A percentile compares a stretch with the other conserved stretches of the same genome.
Evolutionary conservation across 2,797 vertebrate genomes (phyloP).

Genomic region (Trachops cirrhosus): DNA sequence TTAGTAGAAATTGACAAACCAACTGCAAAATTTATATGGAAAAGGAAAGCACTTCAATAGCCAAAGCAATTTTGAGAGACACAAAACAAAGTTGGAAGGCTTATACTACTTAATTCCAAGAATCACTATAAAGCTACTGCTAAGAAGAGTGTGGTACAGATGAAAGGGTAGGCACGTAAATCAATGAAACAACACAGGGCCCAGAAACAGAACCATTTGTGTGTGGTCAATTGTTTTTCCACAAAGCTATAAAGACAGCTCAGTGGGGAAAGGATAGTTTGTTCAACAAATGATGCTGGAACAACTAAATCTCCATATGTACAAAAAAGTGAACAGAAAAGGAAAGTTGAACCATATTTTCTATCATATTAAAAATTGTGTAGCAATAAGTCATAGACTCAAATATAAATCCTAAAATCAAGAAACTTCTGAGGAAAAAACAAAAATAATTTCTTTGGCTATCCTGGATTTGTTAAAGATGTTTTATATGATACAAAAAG

Average conservation of each 20-base stretch:
- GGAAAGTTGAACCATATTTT: not conserved
- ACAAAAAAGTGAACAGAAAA: not conserved
- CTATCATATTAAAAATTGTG: not conserved
- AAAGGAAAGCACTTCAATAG: not conserved
- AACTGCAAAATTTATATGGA: not conserved
- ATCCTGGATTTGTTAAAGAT: not conserved
- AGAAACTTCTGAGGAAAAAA: not conserved
- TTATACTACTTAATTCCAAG: not conserved
- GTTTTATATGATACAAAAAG: not conserved
- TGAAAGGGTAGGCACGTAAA: not conserved
- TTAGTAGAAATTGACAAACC: not conserved
- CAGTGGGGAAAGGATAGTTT: not conserved
- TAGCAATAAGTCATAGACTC: not conserved
- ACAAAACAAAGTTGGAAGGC: not conserved
- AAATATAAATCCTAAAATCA: not conserved
- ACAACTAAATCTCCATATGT: not conserved
- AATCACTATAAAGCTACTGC: not conserved
- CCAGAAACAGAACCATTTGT: not conserved
- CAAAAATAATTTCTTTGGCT: not conserved
- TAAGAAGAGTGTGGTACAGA: not conserved
- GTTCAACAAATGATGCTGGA: not conserved
- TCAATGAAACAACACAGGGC: not conserved
- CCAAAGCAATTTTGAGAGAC: not conserved
- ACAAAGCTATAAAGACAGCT: not conserved
- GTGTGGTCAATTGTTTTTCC: not conserved